phyloP scores from a whole-genome alignment of 2,888 invertebrate genomes.

The Gastrophysa polygoni region DNA sequence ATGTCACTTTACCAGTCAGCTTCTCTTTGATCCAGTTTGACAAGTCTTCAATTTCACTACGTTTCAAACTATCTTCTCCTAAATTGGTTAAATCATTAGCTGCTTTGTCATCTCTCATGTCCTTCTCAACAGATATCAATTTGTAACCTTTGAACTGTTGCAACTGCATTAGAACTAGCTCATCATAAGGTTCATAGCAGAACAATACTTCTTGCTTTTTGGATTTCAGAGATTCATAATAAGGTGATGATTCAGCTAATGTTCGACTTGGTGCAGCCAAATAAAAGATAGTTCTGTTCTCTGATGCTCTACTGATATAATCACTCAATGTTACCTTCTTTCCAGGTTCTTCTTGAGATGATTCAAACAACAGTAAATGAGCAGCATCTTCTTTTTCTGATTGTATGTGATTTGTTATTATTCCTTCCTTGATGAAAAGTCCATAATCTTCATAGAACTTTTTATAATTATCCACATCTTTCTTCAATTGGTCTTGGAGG shows the following conservation, averaged over 20 bases:
- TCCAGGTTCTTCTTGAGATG: constrained; percentile 76
- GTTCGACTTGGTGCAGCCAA: constrained; percentile 92
- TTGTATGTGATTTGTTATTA: constrained; percentile 82
- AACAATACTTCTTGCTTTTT: constrained; percentile 90
- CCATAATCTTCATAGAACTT: constrained; percentile 92
- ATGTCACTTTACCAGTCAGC: constrained; percentile 79
- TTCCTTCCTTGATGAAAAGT: constrained; percentile 93
- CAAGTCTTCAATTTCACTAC: constrained; percentile 78
- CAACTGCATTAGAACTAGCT: constrained; percentile 89
- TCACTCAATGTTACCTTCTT: constrained; percentile 79
- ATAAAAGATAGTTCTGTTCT: constrained; percentile 88
- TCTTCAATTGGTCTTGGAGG: constrained; percentile 82
- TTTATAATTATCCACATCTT: constrained; percentile 80
- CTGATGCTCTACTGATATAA: constrained; percentile 73
- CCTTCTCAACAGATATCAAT: constrained; percentile 91
- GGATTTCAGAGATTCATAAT: constrained; percentile 90
- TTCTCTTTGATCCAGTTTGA: constrained; percentile 78
- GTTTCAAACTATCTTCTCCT: constrained; percentile 72
- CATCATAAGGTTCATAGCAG: constrained; percentile 97
- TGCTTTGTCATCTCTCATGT: constrained; percentile 78
- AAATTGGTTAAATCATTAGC: constrained; percentile 65
- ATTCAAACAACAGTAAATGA: constrained; percentile 89
- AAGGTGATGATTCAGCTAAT: constrained; percentile 92
- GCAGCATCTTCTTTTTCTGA: constrained; percentile 88
- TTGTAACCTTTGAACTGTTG: constrained; percentile 77